phyloP scores from a whole-genome alignment of 2,888 invertebrate genomes.

The Parasteatoda lunata region DNA sequence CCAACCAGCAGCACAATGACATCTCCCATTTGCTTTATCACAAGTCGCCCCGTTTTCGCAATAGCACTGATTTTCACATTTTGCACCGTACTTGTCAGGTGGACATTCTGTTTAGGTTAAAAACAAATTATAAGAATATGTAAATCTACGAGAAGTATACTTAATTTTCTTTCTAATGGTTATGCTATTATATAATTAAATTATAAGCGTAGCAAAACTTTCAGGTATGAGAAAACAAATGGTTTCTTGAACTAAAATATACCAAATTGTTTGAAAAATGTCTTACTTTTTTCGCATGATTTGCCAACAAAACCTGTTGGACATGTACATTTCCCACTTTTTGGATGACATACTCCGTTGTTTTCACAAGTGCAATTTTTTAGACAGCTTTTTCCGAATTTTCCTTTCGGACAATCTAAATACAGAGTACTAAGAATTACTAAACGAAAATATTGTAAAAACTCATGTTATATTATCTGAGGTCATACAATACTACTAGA shows the following conservation, averaged over 20 bases:
- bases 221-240: no score
- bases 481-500: no score
- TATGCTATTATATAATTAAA: no score
- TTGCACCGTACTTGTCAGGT: constrained; percentile 60
- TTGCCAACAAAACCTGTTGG: constrained; percentile 73
- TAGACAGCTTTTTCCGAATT: constrained; percentile 74
- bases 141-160: no score
- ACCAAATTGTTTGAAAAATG: no score
- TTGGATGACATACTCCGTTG: constrained; percentile 55
- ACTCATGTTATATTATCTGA: no score
- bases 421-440: neutral
- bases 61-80: constrained; percentile 60
- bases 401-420: constrained; percentile 72
- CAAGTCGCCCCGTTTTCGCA: constrained; percentile 68
- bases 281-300: constrained; percentile 75
- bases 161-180: no score
- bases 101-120: constrained; percentile 60
- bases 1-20: constrained; percentile 76
- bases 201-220: no score
- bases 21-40: constrained; percentile 71
- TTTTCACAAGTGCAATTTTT: constrained; percentile 70
- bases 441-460: no score
- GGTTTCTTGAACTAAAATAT: no score
- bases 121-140: neutral
- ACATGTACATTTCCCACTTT: constrained; percentile 60